Evolutionary conservation across 2,797 vertebrate genomes (phyloP), one percentile per base, ranked within the genome.

Genomic region (Remorina albescens): DNA sequence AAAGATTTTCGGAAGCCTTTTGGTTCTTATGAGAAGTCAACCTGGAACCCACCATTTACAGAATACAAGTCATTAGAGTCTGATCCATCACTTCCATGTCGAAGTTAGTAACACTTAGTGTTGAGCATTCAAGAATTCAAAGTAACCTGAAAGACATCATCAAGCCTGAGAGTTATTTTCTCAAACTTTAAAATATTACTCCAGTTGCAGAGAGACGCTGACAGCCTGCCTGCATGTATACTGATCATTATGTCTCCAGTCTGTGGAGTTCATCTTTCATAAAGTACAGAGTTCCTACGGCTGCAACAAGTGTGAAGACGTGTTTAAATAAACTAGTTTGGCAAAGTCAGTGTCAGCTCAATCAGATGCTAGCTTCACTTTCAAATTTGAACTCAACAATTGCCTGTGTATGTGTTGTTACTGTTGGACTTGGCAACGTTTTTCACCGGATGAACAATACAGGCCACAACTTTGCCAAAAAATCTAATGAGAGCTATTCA

Each of bases 401-500:
- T 41, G 4, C 7, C 32, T 57, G 37, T 34, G 10, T 32, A 21
- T n/a, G 37, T 16, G 13, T 49, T 41, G 2, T 12, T 51, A 1
- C n/a, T 42, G 0, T 44, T 34, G 39, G 36, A 44, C 11, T 62
- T 50, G 11, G 39, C 59, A 49, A 28, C 47, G 23, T 55, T 65
- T 25, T 66, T 49, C 71, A 51, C 65, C 37, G 25, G 25, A 72
- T 53, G 15, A 39, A 53, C 36, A 76, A 37, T 37, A 54, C n/a
- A 30, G 51, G 49, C 28, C 37, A 69, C 23, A 59, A 34, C 30
- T 50, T 44, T 25, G 15, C 62, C 30, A 74, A 56, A 74, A 19
- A 81, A 82, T 81, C 58, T 49, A 74, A 78, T 32, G n/a, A 44
- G 11, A 71, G 30, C 47, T 37, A 15, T 74, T 64, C 9, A 60